Conservation (phyloP, 1,140 invertebrate species). For the Formica selysi region DNA sequence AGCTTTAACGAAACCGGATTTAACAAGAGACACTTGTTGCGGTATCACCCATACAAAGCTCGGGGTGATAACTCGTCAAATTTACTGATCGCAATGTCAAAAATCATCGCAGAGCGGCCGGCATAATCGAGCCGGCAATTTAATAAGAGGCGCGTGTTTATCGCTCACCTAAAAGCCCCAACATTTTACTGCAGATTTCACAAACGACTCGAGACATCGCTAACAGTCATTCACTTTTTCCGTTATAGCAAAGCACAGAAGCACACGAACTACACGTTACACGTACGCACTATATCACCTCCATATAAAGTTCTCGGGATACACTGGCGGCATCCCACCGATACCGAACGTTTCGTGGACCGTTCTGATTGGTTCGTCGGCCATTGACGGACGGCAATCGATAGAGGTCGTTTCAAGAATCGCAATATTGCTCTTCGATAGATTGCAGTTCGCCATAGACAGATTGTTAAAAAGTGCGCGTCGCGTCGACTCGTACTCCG, state of each 20-base stretch:
- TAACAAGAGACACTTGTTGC: conserved; percentile 36
- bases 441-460: too few relatives aligned
- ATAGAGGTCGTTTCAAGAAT: background rate
- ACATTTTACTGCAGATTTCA: conserved; percentile 23
- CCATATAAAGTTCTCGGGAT: conserved; percentile 71
- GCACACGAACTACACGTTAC: background rate
- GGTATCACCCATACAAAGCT: background rate
- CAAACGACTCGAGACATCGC: background rate
- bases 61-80: background rate
- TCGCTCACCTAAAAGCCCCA: conserved; percentile 25
- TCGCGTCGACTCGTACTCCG: too few relatives aligned
- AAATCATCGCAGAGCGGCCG: background rate
- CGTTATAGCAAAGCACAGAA: conserved; percentile 10
- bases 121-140: background rate
- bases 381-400: conserved; percentile 44
- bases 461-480: too few relatives aligned
- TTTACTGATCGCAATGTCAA: background rate
- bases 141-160: too few relatives aligned
- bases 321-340: conserved; percentile 23
- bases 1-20: background rate
- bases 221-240: conserved; percentile 22
- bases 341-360: conserved; percentile 82
- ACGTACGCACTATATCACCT: conserved; percentile 29
- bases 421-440: background rate
- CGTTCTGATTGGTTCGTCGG: conserved; percentile 80